phyloP scores from a whole-genome alignment of 2,797 vertebrate genomes.

The Argya squamiceps region DNA sequence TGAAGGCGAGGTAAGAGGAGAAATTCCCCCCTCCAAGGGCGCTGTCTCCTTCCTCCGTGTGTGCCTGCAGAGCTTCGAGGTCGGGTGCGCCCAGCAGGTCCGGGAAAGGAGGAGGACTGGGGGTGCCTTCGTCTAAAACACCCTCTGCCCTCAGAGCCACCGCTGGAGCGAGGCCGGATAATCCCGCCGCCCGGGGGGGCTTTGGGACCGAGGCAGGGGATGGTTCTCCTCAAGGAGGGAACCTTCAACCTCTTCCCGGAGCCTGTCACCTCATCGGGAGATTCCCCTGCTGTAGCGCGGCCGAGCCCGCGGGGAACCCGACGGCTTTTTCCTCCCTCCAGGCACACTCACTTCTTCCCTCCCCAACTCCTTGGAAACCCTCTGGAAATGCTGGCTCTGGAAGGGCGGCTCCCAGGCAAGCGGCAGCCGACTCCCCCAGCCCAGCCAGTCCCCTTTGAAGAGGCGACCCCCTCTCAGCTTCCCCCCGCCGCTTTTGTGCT shows the following conservation, averaged over 20 bases:
- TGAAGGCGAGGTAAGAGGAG: constrained; percentile 57
- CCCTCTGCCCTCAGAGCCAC: neutral
- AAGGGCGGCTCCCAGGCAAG: neutral
- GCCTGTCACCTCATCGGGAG: neutral
- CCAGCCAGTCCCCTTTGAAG: constrained; percentile 54
- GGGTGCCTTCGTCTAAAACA: neutral
- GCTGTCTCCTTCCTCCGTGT: neutral
- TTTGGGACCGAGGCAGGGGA: neutral
- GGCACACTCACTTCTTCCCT: neutral
- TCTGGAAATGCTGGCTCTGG: neutral
- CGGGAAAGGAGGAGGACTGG: neutral
- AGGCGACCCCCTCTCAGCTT: constrained; percentile 6
- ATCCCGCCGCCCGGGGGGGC: rapidly evolving
- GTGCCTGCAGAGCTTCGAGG: neutral
- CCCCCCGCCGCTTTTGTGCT: constrained; percentile 42
- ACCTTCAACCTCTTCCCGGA: neutral
- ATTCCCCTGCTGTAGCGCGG: neutral
- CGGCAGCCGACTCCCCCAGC: neutral
- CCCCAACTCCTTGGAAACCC: neutral
- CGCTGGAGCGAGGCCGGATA: neutral
- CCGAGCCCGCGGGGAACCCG: neutral
- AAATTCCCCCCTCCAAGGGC: neutral
- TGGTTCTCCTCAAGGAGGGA: neutral
- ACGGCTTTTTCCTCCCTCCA: neutral
- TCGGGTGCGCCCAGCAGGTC: neutral